Base-by-base conservation (phyloP, 1,140 invertebrate species). In the Agraylea sexmaculata region DNA sequence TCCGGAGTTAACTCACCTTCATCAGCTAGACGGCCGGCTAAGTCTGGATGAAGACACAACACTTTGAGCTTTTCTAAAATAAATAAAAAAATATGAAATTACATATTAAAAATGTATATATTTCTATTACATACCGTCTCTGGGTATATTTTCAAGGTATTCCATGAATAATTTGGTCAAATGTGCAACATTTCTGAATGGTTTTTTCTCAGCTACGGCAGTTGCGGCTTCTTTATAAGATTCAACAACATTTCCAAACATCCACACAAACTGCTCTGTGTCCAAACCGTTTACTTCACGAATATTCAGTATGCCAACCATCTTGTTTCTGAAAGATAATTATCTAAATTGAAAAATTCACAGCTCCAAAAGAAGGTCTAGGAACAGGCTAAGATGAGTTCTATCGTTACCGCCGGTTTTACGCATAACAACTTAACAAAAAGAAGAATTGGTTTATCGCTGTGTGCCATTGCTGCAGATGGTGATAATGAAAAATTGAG, bases 171-270 rank as follows among this genome's bases (percentile, higher is more conserved):
- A 62, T 22, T 57, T 53, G 45, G 69, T 69, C 17, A 80, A 53
- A 33, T 68, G 58, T 16, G 64, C 45, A 4, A 66, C 53, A 49
- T 61, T 57, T 17, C 47, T 39, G 56, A 78, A 79, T 8, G 77
- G 77, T 27, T 68, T 56, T 46, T 64, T 53, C 21, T 56, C 54
- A 44, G 66, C 66, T 30, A 74, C 66, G 13, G 58, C 49, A 12
- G 60, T 60, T 1, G 73, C 69, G 28, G 69, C 70, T 27, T 70
- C 62, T 8, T 62, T 55, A 54, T 68, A 77, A 42, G 74, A 59
- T 54, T 80, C 77, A 42, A 80, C 70, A 2, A 78, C 67, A 60
- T 80, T 80, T 18, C 62, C 65, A 55, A 81, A 79, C 36, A 71
- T 56, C 46, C 56, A 55, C 27, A 72, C 69, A 56, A 79, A 79